Conservation (phyloP, 2,888 invertebrate species). For the Caenorhabditis sp. region DNA sequence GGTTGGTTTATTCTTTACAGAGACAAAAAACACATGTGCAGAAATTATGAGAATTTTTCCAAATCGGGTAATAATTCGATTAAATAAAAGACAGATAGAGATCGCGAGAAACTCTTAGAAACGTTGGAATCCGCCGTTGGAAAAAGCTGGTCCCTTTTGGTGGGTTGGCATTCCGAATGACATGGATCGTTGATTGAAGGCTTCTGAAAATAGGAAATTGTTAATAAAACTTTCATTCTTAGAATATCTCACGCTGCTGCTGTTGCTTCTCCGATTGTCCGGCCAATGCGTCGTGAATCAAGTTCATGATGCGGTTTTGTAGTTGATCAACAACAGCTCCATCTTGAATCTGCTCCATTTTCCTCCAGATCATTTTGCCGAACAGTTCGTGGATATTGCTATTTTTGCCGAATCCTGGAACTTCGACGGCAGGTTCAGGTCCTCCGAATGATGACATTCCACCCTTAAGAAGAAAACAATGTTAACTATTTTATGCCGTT, state of each 20-base stretch:
- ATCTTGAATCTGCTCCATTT: constrained; percentile 69
- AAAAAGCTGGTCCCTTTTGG: constrained; percentile 33
- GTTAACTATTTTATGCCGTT: too few species aligned
- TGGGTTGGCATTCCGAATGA: constrained; percentile 26
- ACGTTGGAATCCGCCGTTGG: constrained; percentile 42
- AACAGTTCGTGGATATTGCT: constrained; percentile 71
- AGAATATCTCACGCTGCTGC: constrained; percentile 30
- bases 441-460: constrained; percentile 12
- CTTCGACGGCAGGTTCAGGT: constrained; percentile 56
- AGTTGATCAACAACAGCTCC: constrained; percentile 64
- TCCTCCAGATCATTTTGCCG: constrained; percentile 73
- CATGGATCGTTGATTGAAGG: constrained; percentile 26
- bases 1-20: constrained; percentile 3
- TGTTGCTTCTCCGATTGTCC: constrained; percentile 47
- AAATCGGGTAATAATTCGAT: background rate
- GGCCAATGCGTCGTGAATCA: constrained; percentile 67
- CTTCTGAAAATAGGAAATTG: constrained; percentile 20
- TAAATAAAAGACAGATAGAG: background rate
- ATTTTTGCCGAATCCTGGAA: constrained; percentile 72
- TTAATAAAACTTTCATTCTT: background rate
- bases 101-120: constrained; percentile 20
- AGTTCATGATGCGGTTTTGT: constrained; percentile 69
- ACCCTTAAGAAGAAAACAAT: background rate
- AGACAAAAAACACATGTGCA: background rate
- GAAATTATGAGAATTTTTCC: background rate